A percentile compares a stretch with the other conserved stretches of the same genome.
Evolutionary conservation across 2,113 vertebrate genomes (phyloP).

Genomic region (Triplophysa tibetana): DNA sequence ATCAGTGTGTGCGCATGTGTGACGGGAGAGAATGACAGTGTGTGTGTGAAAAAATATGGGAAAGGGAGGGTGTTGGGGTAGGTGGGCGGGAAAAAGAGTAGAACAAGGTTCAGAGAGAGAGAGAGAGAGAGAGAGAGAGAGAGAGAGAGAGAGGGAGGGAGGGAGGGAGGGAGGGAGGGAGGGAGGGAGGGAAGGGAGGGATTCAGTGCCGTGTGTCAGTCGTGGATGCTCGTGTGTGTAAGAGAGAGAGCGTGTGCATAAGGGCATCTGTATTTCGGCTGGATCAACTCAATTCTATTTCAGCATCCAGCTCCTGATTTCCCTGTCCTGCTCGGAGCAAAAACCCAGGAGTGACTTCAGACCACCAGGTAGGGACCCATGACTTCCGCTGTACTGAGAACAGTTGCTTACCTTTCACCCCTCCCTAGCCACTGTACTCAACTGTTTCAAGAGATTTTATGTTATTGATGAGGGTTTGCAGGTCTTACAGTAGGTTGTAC

Average conservation of each 20-base stretch:
- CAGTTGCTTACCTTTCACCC: constrained; percentile 9
- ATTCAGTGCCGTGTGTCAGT: constrained; percentile 57
- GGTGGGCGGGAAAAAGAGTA: constrained; percentile 62
- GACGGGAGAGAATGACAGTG: constrained; percentile 35
- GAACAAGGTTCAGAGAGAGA: constrained; percentile 32
- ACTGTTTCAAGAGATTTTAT: background rate
- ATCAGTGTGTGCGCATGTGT: constrained; percentile 23
- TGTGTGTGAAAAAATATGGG: constrained; percentile 52
- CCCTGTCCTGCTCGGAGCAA: constrained; percentile 64
- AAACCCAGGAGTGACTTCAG: constrained; percentile 55
- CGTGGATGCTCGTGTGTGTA: constrained; percentile 65
- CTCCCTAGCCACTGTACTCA: background rate
- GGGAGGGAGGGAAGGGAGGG: constrained; percentile 54
- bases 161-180: constrained; percentile 36
- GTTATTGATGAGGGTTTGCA: too few relatives aligned
- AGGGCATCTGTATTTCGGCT: constrained; percentile 56
- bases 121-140: constrained; percentile 25
- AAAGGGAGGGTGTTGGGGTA: constrained; percentile 61
- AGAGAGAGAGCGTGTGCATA: constrained; percentile 55
- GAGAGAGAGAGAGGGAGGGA: constrained; percentile 51
- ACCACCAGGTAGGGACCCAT: constrained; percentile 66
- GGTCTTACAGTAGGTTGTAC: background rate
- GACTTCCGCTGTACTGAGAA: constrained; percentile 20
- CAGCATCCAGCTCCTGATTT: constrained; percentile 17
- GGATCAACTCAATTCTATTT: constrained; percentile 53